Conservation (phyloP, 2,113 vertebrate species). For the Poecilia latipinna region DNA sequence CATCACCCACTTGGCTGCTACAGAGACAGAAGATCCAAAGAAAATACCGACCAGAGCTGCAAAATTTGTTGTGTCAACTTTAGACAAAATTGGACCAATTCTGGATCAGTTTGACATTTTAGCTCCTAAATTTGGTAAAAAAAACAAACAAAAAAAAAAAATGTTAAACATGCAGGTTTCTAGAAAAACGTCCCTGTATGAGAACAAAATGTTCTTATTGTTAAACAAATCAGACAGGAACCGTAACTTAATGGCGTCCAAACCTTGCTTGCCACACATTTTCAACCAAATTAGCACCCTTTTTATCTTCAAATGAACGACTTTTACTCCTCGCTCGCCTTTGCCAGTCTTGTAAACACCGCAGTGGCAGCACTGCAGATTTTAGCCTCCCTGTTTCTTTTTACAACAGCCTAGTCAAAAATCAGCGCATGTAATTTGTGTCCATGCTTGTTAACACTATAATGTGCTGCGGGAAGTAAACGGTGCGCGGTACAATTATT, state of each 20-base stretch:
- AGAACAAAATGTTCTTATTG: not conserved
- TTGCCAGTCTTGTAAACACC: not conserved
- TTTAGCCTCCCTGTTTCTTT: not conserved
- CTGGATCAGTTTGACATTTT: not conserved
- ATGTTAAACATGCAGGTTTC: not conserved
- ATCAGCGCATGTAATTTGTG: not conserved
- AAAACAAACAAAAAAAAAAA: too few relatives aligned
- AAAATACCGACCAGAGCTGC: not conserved
- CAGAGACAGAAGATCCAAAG: not conserved
- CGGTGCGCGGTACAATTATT: slow-evolving; percentile 30
- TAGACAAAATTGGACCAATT: not conserved
- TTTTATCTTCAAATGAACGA: not conserved
- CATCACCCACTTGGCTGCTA: too few relatives aligned
- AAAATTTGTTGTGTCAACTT: not conserved
- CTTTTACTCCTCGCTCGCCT: not conserved
- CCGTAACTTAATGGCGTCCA: not conserved
- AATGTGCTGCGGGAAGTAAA: slow-evolving; percentile 20
- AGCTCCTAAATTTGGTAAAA: too few relatives aligned
- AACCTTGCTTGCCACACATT: not conserved
- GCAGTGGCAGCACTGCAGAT: not conserved
- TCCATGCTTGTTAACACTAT: slow-evolving; percentile 23
- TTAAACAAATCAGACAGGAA: not conserved
- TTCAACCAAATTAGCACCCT: not conserved
- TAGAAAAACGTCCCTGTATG: not conserved
- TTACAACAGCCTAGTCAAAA: slow-evolving; percentile 5